These are phyloP conservation scores for Macrotrachela quadricornifera DNA, from an alignment of 1,140 invertebrate species.

Conservation along the genomic window DNA sequence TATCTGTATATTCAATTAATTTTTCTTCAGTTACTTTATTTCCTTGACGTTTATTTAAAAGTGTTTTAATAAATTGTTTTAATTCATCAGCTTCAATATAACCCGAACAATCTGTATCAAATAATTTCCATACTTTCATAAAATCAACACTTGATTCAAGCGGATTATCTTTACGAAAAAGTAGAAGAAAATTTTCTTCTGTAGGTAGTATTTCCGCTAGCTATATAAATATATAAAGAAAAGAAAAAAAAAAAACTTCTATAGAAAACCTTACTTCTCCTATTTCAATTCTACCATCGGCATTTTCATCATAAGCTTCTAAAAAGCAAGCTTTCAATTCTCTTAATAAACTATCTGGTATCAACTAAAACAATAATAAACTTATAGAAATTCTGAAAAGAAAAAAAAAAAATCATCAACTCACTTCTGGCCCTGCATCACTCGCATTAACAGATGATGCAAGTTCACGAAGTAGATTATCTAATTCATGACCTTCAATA, in stretches of 20 bases:
- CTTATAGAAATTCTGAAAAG: not conserved
- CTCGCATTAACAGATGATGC: slow-evolving; percentile 14
- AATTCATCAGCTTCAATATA: slow-evolving; percentile 80
- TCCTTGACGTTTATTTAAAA: not conserved
- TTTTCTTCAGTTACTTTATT: not conserved
- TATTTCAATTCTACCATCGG: slow-evolving; percentile 24
- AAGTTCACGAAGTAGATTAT: slow-evolving; percentile 27
- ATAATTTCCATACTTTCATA: slow-evolving; percentile 84
- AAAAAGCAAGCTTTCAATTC: slow-evolving; percentile 20
- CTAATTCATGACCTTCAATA: slow-evolving; percentile 28
- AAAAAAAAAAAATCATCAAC: slow-evolving; percentile 7
- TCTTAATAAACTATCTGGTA: slow-evolving; percentile 18
- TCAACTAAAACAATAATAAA: slow-evolving; percentile 14
- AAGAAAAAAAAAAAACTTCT: not conserved
- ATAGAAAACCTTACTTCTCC: slow-evolving; percentile 15
- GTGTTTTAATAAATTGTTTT: slow-evolving; percentile 39
- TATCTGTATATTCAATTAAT: too few species aligned
- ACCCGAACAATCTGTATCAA: slow-evolving; percentile 69
- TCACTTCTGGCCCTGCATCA: slow-evolving; percentile 23
- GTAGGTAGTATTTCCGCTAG: slow-evolving; percentile 68
- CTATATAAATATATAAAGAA: slow-evolving; percentile 30
- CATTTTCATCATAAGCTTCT: slow-evolving; percentile 25
- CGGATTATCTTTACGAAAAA: slow-evolving; percentile 74
- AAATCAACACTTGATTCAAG: slow-evolving; percentile 76
- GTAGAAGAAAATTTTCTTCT: slow-evolving; percentile 72